Evolutionary conservation across 2,888 invertebrate genomes (phyloP).

Genomic region (Hylaea fasciaria): DNA sequence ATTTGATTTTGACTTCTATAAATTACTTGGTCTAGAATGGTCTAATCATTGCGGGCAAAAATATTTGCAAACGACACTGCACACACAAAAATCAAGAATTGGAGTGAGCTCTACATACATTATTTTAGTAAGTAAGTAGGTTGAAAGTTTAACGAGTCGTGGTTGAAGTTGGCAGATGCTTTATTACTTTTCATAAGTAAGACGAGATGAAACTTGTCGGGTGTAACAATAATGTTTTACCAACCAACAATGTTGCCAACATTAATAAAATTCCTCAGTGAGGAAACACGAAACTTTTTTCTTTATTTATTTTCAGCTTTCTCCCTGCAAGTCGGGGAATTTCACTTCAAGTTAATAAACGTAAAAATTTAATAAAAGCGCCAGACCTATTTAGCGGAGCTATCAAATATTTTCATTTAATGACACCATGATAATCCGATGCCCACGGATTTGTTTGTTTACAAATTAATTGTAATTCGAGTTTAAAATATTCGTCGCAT

Average conservation of each 20-base stretch:
- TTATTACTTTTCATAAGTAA: slow-evolving; percentile 40
- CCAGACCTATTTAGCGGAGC: slow-evolving; percentile 66
- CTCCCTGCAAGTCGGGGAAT: slow-evolving; percentile 64
- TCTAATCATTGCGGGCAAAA: no score
- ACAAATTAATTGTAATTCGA: slow-evolving; percentile 31
- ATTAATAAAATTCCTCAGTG: slow-evolving; percentile 77
- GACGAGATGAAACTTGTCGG: slow-evolving; percentile 49
- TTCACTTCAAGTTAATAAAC: slow-evolving; percentile 74
- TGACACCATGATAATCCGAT: slow-evolving; percentile 47
- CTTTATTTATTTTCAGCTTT: slow-evolving; percentile 56
- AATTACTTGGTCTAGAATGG: no score
- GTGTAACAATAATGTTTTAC: slow-evolving; percentile 65
- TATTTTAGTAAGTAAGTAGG: slow-evolving; percentile 13
- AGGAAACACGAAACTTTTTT: slow-evolving; percentile 73
- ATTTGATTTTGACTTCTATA: no score
- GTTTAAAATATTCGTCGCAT: slow-evolving; percentile 8
- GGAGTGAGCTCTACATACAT: no score
- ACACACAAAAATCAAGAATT: no score
- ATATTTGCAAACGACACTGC: no score
- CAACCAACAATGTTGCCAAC: slow-evolving; percentile 65
- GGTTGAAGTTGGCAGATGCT: slow-evolving; percentile 20
- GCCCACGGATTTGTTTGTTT: slow-evolving; percentile 38
- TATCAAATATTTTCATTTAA: slow-evolving; percentile 53
- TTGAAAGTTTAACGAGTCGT: slow-evolving; percentile 16
- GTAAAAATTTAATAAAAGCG: slow-evolving; percentile 81